These are phyloP conservation scores for Exaiptasia diaphana DNA, from an alignment of 64 coral and sea anemone species.

Conservation along the genomic window DNA sequence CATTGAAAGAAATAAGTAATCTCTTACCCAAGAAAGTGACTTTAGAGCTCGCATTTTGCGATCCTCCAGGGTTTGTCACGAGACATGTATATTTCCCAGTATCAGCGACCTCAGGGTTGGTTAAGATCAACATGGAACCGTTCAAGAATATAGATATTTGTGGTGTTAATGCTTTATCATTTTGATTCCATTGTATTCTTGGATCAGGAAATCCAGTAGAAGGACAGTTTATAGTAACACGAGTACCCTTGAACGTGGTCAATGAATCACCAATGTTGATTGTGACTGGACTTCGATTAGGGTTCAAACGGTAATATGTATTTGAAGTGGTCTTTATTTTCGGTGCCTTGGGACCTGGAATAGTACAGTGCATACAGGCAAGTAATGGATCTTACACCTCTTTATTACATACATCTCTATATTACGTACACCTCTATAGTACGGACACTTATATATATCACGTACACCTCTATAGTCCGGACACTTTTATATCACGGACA, in stretches of 20 bases:
- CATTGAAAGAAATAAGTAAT: neutral
- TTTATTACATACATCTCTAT: too few relatives aligned
- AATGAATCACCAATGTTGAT: constrained; percentile 20
- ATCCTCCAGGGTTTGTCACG: constrained; percentile 29
- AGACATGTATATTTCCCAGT: constrained; percentile 24
- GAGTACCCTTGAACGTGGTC: constrained; percentile 52
- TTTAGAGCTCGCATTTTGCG: constrained; percentile 25
- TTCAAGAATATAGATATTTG: neutral
- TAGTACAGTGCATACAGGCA: too few relatives aligned
- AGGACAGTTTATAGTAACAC: constrained; percentile 27
- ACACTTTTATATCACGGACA: too few relatives aligned
- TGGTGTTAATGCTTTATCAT: neutral
- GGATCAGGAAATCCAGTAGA: constrained; percentile 46
- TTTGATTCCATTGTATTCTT: constrained; percentile 29
- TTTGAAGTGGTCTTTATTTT: neutral
- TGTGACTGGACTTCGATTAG: neutral
- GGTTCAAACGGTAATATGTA: constrained; percentile 1
- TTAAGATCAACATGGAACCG: constrained; percentile 26
- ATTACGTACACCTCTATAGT: too few relatives aligned
- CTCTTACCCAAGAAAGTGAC: constrained; percentile 58
- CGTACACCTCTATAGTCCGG: too few relatives aligned
- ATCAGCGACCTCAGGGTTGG: constrained; percentile 1
- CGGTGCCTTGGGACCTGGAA: neutral
- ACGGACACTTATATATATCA: too few relatives aligned
- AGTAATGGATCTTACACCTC: too few relatives aligned